Evolutionary conservation across 2,113 vertebrate genomes (phyloP).

Genomic region (Tachysurus fulvidraco): DNA sequence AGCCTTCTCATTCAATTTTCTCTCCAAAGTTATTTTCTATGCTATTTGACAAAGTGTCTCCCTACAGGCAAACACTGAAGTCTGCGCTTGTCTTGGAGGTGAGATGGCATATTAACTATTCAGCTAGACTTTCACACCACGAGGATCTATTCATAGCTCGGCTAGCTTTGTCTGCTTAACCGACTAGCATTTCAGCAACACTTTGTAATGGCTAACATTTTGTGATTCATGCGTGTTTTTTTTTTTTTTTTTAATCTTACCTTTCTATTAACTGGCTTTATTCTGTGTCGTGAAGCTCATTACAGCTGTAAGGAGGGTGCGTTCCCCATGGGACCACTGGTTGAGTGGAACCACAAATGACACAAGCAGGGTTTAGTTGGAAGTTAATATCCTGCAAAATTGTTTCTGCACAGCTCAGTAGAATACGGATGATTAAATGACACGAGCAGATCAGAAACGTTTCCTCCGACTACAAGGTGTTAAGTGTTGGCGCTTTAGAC

Average conservation of each 20-base stretch:
- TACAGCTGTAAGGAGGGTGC: conserved; percentile 69
- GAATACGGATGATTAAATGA: conserved; percentile 81
- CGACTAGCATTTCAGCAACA: conserved; percentile 66
- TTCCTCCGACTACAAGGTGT: conserved; percentile 78
- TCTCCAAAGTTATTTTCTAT: conserved; percentile 48
- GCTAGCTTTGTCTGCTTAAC: conserved; percentile 29
- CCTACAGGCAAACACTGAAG: conserved; percentile 47
- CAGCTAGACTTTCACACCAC: conserved; percentile 18
- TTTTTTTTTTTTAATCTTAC: conserved; percentile 57
- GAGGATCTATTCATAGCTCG: not conserved
- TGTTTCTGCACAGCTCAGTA: conserved; percentile 74
- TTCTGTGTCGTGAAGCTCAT: conserved; percentile 73
- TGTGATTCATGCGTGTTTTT: conserved; percentile 61
- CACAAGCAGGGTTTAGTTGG: conserved; percentile 80
- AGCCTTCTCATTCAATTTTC: conserved; percentile 44
- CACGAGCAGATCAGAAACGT: conserved; percentile 78
- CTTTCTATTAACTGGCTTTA: conserved; percentile 65
- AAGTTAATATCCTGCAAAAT: conserved; percentile 86
- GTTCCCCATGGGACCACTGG: conserved; percentile 74
- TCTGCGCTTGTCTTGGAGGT: conserved; percentile 43
- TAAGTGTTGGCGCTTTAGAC: conserved; percentile 66
- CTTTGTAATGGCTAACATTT: conserved; percentile 59
- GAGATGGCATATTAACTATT: conserved; percentile 34
- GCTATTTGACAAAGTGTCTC: conserved; percentile 51
- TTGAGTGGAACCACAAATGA: conserved; percentile 80